Evolutionary conservation across 2,888 invertebrate genomes (phyloP).

Genomic region (Ceriagrion tenellum): DNA sequence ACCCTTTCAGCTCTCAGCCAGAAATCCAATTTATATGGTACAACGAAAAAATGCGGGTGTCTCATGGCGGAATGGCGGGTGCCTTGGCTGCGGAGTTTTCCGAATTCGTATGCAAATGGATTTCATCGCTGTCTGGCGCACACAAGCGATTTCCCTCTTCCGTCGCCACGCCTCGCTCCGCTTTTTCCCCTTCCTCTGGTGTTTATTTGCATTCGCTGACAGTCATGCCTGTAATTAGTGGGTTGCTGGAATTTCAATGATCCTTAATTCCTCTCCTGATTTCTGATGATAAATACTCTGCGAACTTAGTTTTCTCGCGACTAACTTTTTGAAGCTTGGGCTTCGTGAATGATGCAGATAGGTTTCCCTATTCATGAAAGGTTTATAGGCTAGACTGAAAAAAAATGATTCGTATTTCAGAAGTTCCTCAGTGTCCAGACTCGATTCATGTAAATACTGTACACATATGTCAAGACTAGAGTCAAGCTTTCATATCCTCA

Average conservation of each 20-base stretch:
- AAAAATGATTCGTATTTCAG: too few relatives aligned
- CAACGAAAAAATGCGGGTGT: neutral
- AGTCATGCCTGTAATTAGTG: neutral
- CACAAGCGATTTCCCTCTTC: neutral
- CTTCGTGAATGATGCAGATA: too few relatives aligned
- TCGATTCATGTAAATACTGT: too few relatives aligned
- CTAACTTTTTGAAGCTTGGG: too few relatives aligned
- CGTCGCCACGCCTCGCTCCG: neutral
- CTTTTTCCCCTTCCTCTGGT: neutral
- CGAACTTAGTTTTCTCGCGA: too few relatives aligned
- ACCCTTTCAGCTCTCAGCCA: conserved; percentile 35
- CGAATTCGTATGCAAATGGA: conserved; percentile 42
- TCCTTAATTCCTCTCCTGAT: neutral
- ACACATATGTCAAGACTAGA: too few relatives aligned
- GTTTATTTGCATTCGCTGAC: neutral
- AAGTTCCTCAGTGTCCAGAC: too few relatives aligned
- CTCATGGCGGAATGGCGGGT: neutral
- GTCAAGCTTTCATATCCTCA: too few relatives aligned
- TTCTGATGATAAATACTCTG: too few relatives aligned
- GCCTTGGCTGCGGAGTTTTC: neutral
- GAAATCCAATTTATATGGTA: conserved; percentile 38
- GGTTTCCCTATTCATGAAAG: too few relatives aligned
- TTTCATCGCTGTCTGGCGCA: neutral
- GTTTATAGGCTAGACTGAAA: too few relatives aligned
- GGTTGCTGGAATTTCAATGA: neutral